Percentiles rank a stretch among this genome's conserved stretches.
Conservation (phyloP, 2,888 invertebrate genomes). For the Cyclophora albipunctata region DNA sequence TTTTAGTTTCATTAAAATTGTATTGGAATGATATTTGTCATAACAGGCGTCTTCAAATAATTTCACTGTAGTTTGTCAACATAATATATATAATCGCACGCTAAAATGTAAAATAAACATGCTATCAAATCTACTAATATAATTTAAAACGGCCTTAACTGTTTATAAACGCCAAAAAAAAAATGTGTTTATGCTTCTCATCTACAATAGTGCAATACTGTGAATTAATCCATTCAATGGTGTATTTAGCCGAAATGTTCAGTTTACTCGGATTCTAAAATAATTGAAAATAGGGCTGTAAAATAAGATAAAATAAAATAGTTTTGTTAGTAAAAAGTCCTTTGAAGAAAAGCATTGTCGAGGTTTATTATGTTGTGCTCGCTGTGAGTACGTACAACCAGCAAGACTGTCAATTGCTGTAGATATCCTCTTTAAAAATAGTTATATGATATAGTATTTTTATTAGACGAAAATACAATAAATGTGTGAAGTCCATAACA, state of each 20-base stretch:
- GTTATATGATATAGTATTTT: slow-evolving; percentile 72
- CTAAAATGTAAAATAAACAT: too few relatives aligned
- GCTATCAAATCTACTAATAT: slow-evolving; percentile 1
- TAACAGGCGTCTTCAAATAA: too few relatives aligned
- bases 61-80: too few relatives aligned
- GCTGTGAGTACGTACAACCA: slow-evolving; percentile 57
- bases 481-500: slow-evolving; percentile 71
- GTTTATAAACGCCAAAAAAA: slow-evolving; percentile 7
- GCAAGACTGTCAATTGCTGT: slow-evolving; percentile 74
- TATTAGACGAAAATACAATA: slow-evolving; percentile 76
- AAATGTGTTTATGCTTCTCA: slow-evolving; percentile 15
- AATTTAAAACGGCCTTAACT: slow-evolving; percentile 5
- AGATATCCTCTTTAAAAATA: slow-evolving; percentile 66
- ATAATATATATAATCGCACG: too few relatives aligned
- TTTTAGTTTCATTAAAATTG: too few relatives aligned
- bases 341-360: slow-evolving; percentile 42
- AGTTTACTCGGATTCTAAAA: slow-evolving; percentile 26
- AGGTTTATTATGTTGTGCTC: slow-evolving; percentile 50
- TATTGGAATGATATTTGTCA: too few relatives aligned
- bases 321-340: slow-evolving; percentile 40
- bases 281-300: slow-evolving; percentile 57
- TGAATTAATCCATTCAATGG: slow-evolving; percentile 52
- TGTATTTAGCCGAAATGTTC: slow-evolving; percentile 43
- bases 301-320: slow-evolving; percentile 52
- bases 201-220: slow-evolving; percentile 62